Evolutionary conservation across 2,113 vertebrate species (phyloP).

Genomic region (Urocynchramus pylzowi): DNA sequence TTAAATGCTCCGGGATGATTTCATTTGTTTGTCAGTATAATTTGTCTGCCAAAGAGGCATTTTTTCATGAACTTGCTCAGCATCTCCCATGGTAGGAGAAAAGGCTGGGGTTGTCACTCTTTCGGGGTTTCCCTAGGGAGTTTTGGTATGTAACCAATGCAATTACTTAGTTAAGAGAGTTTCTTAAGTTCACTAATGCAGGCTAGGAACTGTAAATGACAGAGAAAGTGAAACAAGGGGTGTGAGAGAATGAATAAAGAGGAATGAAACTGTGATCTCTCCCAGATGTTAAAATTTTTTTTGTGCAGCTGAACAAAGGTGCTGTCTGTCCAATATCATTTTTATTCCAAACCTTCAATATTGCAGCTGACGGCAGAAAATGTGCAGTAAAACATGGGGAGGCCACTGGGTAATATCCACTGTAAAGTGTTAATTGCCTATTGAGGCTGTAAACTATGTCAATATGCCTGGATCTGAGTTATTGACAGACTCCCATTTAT

Average conservation of each 20-base stretch:
- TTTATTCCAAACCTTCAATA: slow-evolving; percentile 78
- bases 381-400: slow-evolving; percentile 73
- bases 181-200: neutral
- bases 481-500: slow-evolving; percentile 81
- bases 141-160: neutral
- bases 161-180: slow-evolving; percentile 29
- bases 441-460: slow-evolving; percentile 81
- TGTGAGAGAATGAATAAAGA: slow-evolving; percentile 2
- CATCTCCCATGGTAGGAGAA: neutral
- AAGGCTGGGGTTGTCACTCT: neutral
- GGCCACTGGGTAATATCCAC: slow-evolving; percentile 80
- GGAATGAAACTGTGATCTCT: slow-evolving; percentile 42
- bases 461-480: slow-evolving; percentile 74
- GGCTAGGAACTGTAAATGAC: neutral
- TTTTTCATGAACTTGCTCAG: neutral
- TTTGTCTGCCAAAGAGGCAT: neutral
- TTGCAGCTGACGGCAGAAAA: slow-evolving; percentile 75
- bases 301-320: slow-evolving; percentile 42
- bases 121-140: neutral
- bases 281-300: slow-evolving; percentile 32
- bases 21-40: neutral
- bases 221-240: neutral
- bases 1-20: neutral
- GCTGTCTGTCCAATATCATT: slow-evolving; percentile 68
- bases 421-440: slow-evolving; percentile 85